These are phyloP conservation scores for Dasypogon diadema DNA, from an alignment of 2,888 invertebrate species.

Conservation along the genomic window DNA sequence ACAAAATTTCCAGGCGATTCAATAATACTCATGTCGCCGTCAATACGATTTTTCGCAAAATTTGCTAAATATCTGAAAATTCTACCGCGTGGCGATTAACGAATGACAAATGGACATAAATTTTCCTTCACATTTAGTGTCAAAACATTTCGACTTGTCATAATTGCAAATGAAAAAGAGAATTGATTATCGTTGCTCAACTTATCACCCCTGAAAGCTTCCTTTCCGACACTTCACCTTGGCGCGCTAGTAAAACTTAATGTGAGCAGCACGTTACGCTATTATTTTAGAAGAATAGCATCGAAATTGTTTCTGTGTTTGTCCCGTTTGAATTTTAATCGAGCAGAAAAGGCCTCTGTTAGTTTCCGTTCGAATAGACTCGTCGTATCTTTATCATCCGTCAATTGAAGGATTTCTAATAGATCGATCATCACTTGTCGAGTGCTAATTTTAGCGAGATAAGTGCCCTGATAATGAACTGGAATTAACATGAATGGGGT, in stretches of 20 bases:
- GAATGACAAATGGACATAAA: no score
- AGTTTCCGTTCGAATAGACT: background rate
- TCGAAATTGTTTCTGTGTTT: no score
- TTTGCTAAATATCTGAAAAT: no score
- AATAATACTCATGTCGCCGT: no score
- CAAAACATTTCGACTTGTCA: constrained; percentile 4
- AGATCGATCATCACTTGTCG: background rate
- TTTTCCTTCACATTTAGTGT: no score
- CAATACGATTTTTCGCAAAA: no score
- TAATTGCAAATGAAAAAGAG: background rate
- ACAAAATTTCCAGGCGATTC: no score
- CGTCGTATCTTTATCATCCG: no score
- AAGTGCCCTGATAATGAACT: background rate
- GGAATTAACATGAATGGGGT: constrained; percentile 15
- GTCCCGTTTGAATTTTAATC: no score
- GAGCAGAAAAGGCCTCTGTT: background rate
- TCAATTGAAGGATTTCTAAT: constrained; percentile 5
- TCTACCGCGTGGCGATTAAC: no score
- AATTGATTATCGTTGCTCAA: no score
- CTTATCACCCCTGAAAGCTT: constrained; percentile 1
- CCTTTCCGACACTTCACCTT: constrained; percentile 19
- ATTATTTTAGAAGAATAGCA: no score
- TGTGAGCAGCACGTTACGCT: constrained; percentile 5
- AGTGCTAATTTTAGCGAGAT: background rate
- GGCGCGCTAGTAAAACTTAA: constrained; percentile 10